phyloP scores from a whole-genome alignment of 2,797 vertebrate genomes.

The Peromyscus attwateri region DNA sequence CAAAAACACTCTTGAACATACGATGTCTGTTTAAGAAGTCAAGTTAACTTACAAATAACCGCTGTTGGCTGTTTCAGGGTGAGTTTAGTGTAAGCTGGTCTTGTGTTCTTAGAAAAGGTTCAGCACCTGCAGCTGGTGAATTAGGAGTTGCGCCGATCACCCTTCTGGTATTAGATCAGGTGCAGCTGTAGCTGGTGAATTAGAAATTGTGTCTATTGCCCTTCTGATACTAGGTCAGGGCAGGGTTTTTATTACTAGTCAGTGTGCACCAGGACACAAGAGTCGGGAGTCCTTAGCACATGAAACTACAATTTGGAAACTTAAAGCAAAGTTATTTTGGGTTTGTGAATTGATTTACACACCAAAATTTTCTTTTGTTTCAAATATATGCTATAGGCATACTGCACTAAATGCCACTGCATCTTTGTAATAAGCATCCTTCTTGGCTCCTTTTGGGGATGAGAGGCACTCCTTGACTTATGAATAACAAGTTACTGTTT shows the following conservation, averaged over 20 bases:
- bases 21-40: conserved; percentile 48
- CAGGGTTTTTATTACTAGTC: conserved; percentile 43
- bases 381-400: conserved; percentile 68
- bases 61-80: neutral
- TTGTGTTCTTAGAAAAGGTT: conserved; percentile 43
- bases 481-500: conserved; percentile 81
- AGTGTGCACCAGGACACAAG: neutral
- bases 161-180: conserved; percentile 62
- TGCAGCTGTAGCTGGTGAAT: too few relatives aligned
- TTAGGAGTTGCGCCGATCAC: conserved; percentile 43
- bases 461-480: conserved; percentile 73
- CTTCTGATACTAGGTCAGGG: neutral
- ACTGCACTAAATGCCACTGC: conserved; percentile 57
- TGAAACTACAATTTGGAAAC: neutral
- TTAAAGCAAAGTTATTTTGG: neutral
- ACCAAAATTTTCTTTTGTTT: conserved; percentile 29
- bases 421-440: conserved; percentile 70
- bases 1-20: conserved; percentile 37
- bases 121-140: conserved; percentile 17
- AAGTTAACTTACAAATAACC: neutral
- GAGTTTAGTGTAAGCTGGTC: conserved; percentile 37
- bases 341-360: conserved; percentile 40
- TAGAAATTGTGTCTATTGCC: too few relatives aligned
- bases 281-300: conserved; percentile 27
- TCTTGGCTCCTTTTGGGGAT: conserved; percentile 69